Percentiles rank a stretch among this genome's conserved stretches.
Conservation (phyloP, 2,888 invertebrate species). For the Cyaniris semiargus region DNA sequence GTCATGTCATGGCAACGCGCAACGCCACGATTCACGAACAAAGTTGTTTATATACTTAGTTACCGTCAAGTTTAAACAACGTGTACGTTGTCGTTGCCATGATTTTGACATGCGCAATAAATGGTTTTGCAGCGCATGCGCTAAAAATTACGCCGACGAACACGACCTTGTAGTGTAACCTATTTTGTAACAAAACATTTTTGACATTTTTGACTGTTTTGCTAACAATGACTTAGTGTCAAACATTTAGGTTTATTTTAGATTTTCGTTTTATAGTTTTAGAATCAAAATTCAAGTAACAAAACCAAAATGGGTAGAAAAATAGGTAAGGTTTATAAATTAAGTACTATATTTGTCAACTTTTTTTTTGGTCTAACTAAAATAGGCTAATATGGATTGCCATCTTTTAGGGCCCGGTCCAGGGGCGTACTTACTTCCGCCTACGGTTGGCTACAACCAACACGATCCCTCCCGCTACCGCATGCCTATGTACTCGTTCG, state of each 20-base stretch:
- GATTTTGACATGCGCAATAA: no score
- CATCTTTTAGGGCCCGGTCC: constrained; percentile 82
- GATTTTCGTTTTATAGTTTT: neutral
- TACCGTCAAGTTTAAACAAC: no score
- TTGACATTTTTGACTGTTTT: neutral
- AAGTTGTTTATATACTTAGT: no score
- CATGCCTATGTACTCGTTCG: constrained; percentile 84
- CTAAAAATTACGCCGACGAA: no score
- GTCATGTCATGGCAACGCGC: no score
- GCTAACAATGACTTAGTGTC: neutral
- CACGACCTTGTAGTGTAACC: no score
- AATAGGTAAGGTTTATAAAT: neutral
- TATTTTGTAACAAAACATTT: no score
- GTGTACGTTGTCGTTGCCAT: no score
- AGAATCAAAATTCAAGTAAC: constrained; percentile 9
- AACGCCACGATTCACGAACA: no score
- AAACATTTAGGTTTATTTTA: neutral
- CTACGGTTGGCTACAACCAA: constrained; percentile 79
- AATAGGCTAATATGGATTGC: neutral
- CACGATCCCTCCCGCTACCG: constrained; percentile 83
- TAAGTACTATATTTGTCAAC: neutral
- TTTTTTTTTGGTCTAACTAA: no score
- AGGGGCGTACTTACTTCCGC: constrained; percentile 82
- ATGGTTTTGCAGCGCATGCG: no score
- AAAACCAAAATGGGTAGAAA: neutral